Conservation (phyloP, 2,113 vertebrate species). For the Clupea harengus region DNA sequence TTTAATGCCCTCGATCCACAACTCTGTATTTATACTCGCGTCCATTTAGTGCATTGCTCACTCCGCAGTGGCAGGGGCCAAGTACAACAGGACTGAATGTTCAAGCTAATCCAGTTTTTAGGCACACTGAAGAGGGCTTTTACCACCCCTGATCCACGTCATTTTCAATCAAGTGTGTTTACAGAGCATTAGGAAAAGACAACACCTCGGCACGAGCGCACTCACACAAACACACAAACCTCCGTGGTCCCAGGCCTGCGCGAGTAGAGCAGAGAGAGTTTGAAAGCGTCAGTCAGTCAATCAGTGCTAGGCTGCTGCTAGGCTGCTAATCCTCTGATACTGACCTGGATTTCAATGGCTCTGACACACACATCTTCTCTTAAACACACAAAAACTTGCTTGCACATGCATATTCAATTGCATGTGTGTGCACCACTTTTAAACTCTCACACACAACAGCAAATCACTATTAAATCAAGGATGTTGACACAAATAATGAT, state of each 20-base stretch:
- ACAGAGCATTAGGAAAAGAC: constrained; percentile 35
- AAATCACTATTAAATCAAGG: background rate
- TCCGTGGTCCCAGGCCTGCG: background rate
- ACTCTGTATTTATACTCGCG: constrained; percentile 66
- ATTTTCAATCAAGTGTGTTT: constrained; percentile 47
- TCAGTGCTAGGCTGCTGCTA: background rate
- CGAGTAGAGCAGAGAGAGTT: background rate
- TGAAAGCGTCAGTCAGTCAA: constrained; percentile 31
- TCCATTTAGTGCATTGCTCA: constrained; percentile 67
- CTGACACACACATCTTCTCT: background rate
- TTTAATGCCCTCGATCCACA: constrained; percentile 51
- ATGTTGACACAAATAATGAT: constrained; percentile 14
- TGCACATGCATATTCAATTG: constrained; percentile 23
- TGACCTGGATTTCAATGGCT: background rate
- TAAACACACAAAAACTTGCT: background rate
- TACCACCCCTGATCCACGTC: constrained; percentile 42
- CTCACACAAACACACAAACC: background rate
- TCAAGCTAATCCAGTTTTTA: constrained; percentile 44
- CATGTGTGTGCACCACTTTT: background rate
- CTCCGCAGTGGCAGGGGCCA: constrained; percentile 45
- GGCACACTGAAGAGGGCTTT: constrained; percentile 51
- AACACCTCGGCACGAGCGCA: constrained; percentile 27
- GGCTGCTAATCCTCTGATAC: background rate
- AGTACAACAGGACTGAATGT: constrained; percentile 47
- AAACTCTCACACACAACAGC: background rate